Evolutionary conservation across 2,888 invertebrate genomes (phyloP), one percentile per base, ranked within the genome.

Genomic region (Ochropleura plecta): DNA sequence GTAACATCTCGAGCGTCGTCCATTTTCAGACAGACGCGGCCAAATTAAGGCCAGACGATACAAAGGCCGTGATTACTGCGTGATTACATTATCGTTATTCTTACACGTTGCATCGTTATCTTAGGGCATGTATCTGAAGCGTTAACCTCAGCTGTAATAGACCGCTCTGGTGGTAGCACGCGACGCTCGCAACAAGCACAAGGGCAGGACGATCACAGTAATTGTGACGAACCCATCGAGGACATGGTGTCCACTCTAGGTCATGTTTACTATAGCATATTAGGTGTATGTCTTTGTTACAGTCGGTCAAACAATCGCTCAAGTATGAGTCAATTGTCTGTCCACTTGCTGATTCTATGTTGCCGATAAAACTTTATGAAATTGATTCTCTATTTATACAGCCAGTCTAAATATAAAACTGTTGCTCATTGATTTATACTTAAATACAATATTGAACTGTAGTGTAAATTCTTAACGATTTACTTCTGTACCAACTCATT

Each of bases 191-290:
- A 94, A 93, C 90, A 89, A 88, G 92, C 89, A 94, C 94, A 94
- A 94, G 94, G 94, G 89, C 93, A 90, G 74, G 87, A 86, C 88
- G 89, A 92, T 92, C 91, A 89, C 85, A 73, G 87, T 91, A 91
- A 93, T 87, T 86, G 83, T 82, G 81, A 49, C 80, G 66, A 79
- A 78, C 83, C 83, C 82, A 76, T 75, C 86, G 89, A 89, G 89
- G 89, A 90, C 89, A 70, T 76, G 71, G 66, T 57, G 68, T 18
- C 65, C 70, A 75, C 72, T 84, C 79, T 86, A 88, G 86, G 87
- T 84, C 87, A 88, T 82, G 76, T 85, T 81, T 83, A 78, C 78
- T 63, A 30, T 59, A 71, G 66, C 44, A 62, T 55, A 62, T 66
- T 62, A 65, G 30, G 64, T 66, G 53, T 69, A 46, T 48, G 40